Percentiles rank a stretch among this genome's conserved stretches.
Conservation (phyloP, 2,888 invertebrate genomes). For the Phrixothrix hirtus region DNA sequence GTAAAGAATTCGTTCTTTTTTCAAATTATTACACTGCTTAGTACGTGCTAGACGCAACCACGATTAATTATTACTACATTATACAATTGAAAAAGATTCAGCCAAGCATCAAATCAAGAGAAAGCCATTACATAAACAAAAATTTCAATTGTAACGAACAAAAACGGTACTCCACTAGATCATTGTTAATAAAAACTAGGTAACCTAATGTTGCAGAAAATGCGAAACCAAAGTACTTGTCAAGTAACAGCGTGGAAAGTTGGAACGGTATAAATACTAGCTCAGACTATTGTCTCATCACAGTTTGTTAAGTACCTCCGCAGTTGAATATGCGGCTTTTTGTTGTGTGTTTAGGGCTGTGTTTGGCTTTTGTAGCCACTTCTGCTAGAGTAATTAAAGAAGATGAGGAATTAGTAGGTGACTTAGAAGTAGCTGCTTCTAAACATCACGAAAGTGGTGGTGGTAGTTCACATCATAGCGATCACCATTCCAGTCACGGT, state of each 20-base stretch:
- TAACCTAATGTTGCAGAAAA: slow-evolving; percentile 48
- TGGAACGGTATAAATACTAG: slow-evolving; percentile 46
- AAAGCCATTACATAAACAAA: slow-evolving; percentile 53
- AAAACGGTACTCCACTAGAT: slow-evolving; percentile 42
- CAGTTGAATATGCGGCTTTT: slow-evolving; percentile 45
- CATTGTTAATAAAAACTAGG: slow-evolving; percentile 29
- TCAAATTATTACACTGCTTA: neutral
- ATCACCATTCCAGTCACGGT: slow-evolving; percentile 71
- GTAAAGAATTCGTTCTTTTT: neutral
- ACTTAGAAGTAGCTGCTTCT: slow-evolving; percentile 22
- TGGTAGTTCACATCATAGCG: slow-evolving; percentile 70
- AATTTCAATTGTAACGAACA: slow-evolving; percentile 42
- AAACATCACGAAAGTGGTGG: slow-evolving; percentile 66
- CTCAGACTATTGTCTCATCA: slow-evolving; percentile 26
- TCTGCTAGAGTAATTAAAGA: slow-evolving; percentile 47
- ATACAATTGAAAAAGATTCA: slow-evolving; percentile 40
- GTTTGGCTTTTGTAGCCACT: slow-evolving; percentile 43
- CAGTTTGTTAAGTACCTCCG: slow-evolving; percentile 28
- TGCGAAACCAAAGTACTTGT: slow-evolving; percentile 39
- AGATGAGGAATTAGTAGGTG: slow-evolving; percentile 35
- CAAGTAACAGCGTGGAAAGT: slow-evolving; percentile 37
- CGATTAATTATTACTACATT: slow-evolving; percentile 26
- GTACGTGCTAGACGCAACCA: slow-evolving; percentile 5
- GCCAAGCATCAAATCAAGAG: slow-evolving; percentile 49
- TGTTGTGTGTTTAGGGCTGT: slow-evolving; percentile 47